These are phyloP conservation scores for Eustalomyia histrio DNA, from an alignment of 2,888 invertebrate genomes.

Conservation along the genomic window DNA sequence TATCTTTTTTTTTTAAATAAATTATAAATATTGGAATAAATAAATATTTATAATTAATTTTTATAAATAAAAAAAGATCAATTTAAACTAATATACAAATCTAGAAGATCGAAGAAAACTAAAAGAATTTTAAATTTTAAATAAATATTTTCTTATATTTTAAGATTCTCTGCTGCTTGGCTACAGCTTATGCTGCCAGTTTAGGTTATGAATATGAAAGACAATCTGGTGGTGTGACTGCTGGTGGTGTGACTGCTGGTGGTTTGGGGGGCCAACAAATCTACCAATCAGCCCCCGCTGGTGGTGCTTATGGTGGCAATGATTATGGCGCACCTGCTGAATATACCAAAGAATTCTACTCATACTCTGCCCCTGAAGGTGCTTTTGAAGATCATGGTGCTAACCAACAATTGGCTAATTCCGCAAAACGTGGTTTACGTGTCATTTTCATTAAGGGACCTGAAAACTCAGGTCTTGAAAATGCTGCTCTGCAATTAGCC, in stretches of 20 bases:
- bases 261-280: constrained; percentile 29
- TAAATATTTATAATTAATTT: no score
- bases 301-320: not conserved
- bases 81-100: no score
- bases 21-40: no score
- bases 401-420: constrained; percentile 68
- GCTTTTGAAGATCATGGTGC: constrained; percentile 70
- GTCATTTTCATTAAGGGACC: constrained; percentile 78
- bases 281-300: constrained; percentile 27
- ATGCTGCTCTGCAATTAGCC: constrained; percentile 74
- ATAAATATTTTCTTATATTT: no score
- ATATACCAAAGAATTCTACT: constrained; percentile 71
- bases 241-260: not conserved
- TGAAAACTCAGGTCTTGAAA: constrained; percentile 73
- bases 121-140: no score
- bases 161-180: constrained; percentile 67
- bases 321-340: constrained; percentile 35
- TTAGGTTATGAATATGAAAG: constrained; percentile 67
- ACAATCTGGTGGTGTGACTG: not conserved
- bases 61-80: no score
- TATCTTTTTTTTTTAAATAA: no score
- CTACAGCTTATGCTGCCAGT: constrained; percentile 65
- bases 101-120: no score
- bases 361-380: constrained; percentile 75
- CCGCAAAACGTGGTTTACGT: constrained; percentile 72